A percentile compares a stretch with the other conserved stretches of the same genome.
These are phyloP conservation scores for Leptobrachium ailaonicum DNA, from an alignment of 2,113 vertebrate species.

Conservation along the genomic window DNA sequence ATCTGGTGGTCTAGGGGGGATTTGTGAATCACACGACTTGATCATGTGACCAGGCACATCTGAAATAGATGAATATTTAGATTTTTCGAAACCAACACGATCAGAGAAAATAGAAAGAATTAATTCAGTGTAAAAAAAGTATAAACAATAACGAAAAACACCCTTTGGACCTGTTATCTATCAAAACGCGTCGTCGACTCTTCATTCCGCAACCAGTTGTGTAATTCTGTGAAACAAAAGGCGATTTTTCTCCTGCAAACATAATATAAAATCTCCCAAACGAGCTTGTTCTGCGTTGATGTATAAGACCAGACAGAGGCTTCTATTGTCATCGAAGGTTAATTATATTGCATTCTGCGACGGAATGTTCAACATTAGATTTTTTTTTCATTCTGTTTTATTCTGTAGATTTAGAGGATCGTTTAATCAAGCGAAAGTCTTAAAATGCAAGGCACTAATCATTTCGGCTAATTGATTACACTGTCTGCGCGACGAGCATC, in stretches of 20 bases:
- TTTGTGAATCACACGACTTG: too few relatives aligned
- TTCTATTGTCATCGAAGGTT: neutral
- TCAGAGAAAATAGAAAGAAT: too few relatives aligned
- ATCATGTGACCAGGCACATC: too few relatives aligned
- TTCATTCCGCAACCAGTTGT: neutral
- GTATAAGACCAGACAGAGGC: slow-evolving; percentile 1
- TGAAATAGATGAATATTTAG: too few relatives aligned
- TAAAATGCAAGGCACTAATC: neutral
- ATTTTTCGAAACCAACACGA: too few relatives aligned
- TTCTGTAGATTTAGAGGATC: slow-evolving; percentile 24
- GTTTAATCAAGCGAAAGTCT: slow-evolving; percentile 11
- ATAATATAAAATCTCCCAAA: neutral
- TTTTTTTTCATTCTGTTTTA: slow-evolving; percentile 18
- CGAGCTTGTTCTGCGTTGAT: neutral
- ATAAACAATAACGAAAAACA: too few relatives aligned
- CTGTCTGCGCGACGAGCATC: neutral
- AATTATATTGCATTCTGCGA: slow-evolving; percentile 5
- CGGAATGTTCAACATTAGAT: slow-evolving; percentile 1
- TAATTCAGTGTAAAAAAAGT: too few relatives aligned
- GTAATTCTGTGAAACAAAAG: too few relatives aligned
- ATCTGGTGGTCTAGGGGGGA: too few relatives aligned
- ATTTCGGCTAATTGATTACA: slow-evolving; percentile 10
- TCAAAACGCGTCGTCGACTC: too few relatives aligned
- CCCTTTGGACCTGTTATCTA: too few relatives aligned
- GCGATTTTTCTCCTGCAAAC: neutral